Conservation (phyloP, 2,113 vertebrate genomes). For the Grammomys dolichurus region DNA sequence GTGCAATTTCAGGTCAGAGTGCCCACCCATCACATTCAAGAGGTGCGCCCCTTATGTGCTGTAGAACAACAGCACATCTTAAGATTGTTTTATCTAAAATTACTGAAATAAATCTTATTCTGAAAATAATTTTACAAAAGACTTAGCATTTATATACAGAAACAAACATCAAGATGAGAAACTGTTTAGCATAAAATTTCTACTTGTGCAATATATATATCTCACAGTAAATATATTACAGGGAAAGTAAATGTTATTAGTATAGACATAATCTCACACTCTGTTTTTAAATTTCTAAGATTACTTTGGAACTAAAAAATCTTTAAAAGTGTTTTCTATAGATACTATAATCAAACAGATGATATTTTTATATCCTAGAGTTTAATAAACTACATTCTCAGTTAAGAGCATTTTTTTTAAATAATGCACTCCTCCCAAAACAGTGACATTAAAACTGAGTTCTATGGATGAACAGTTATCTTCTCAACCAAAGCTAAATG, state of each 20-base stretch:
- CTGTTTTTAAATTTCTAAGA: background rate
- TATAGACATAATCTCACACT: background rate
- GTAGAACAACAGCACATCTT: background rate
- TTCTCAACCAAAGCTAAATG: background rate
- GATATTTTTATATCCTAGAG: background rate
- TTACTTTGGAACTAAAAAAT: background rate
- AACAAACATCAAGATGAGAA: constrained; percentile 25
- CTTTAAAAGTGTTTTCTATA: background rate
- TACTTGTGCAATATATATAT: background rate
- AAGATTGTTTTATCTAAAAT: background rate
- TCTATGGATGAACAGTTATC: background rate
- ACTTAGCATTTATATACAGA: background rate
- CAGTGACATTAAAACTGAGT: background rate
- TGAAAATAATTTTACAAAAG: background rate
- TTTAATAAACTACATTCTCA: constrained; percentile 6
- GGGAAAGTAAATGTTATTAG: background rate
- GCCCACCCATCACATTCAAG: background rate
- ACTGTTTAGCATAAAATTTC: background rate
- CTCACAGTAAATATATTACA: background rate
- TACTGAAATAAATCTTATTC: background rate
- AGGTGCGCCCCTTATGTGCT: background rate
- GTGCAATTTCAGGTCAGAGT: background rate
- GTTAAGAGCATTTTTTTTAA: background rate
- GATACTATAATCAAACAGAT: background rate
- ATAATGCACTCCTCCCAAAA: background rate